A percentile compares a stretch with the other conserved stretches of the same genome.
Conservation (phyloP, 1,140 invertebrate species). For the Nasonia vitripennis region DNA sequence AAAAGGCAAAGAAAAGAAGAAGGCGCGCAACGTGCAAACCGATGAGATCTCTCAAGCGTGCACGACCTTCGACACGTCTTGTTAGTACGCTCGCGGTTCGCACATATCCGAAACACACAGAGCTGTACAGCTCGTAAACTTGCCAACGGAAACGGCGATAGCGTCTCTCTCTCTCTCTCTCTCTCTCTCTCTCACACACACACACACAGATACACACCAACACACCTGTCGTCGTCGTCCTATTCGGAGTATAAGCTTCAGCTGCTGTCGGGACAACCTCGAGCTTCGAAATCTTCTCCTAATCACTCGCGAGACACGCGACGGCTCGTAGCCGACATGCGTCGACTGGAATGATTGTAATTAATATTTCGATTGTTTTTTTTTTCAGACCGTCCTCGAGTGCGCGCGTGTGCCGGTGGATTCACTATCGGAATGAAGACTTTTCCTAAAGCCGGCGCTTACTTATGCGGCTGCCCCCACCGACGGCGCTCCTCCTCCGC, state of each 20-base stretch:
- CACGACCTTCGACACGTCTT: not conserved
- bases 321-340: not conserved
- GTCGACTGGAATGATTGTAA: no score
- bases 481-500: slow-evolving; percentile 19
- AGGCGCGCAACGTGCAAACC: not conserved
- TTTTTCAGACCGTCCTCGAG: not conserved
- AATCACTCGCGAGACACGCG: not conserved
- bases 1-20: not conserved
- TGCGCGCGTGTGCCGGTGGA: not conserved
- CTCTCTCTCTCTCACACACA: no score
- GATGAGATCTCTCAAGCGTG: not conserved
- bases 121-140: not conserved
- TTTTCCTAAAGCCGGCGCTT: slow-evolving; percentile 45
- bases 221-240: not conserved
- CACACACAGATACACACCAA: not conserved
- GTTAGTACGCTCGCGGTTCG: not conserved
- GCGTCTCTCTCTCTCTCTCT: not conserved
- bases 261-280: no score
- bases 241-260: not conserved
- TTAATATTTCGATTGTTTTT: not conserved
- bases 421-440: slow-evolving; percentile 45
- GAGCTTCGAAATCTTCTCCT: no score
- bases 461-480: slow-evolving; percentile 49
- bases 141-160: not conserved
- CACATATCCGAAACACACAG: not conserved